Evolutionary conservation across 2,113 vertebrate genomes (phyloP), one percentile per base, ranked within the genome.

Genomic region (Lamprotornis superbus): DNA sequence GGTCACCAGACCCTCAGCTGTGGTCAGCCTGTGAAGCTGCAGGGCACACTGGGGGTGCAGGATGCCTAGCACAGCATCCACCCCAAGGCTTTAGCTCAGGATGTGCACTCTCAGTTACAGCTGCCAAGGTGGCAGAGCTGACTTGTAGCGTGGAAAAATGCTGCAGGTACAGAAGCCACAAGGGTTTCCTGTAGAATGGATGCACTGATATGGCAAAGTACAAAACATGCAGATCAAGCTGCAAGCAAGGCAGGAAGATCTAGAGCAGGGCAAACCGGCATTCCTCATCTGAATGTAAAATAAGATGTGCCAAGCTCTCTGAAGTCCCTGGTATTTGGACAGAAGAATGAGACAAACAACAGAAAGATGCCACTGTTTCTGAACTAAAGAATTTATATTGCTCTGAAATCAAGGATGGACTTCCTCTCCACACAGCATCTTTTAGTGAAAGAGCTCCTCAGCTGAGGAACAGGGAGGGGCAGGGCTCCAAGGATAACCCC

Each of bases 21-120:
- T 2, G 2, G 27, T 10, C 60, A 57, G 49, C 11, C 42, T 49
- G 10, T 4, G 25, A 59, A 31, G n/a, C 15, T 3, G 1, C 52
- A 67, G 3, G 3, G 39, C 7, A 4, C 0, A 0, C 28, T 5
- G 24, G 5, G 50, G 21, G 31, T 22, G 35, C 46, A 39, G 65
- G 39, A 47, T 11, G 14, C 9, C 33, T 4, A 5, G 19, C 70
- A 23, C 21, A 63, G 61, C 80, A 50, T 8, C 56, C 37, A 40
- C 5, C 10, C 4, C 28, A 61, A 50, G 35, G 39, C 35, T 65
- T 30, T 1, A 60, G 28, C 44, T 28, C 28, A 4, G 18, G 20
- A 2, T 1, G 5, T 3, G 33, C 5, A 23, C 61, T 33, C 64
- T 61, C 65, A 74, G 50, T 10, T n/a, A 68, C n/a, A 76, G 57